Evolutionary conservation across 2,888 invertebrate species (phyloP).

Genomic region (Gonocerus acuteangulatus): DNA sequence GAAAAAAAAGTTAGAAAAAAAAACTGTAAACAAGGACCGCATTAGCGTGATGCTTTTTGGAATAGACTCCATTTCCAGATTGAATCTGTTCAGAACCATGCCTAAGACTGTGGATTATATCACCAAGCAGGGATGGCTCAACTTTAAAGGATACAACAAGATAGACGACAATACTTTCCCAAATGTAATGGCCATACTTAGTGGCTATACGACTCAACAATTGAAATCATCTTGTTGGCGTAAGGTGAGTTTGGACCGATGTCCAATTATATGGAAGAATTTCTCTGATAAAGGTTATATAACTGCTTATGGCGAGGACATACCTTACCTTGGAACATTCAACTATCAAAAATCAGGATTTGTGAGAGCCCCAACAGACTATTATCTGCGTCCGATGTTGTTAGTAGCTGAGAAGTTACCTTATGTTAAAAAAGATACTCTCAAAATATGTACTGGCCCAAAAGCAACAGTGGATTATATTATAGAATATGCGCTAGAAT

Average conservation of each 20-base stretch:
- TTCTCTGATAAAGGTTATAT: constrained; percentile 61
- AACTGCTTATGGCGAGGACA: constrained; percentile 75
- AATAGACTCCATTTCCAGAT: constrained; percentile 75
- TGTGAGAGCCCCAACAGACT: constrained; percentile 65
- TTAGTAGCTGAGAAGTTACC: constrained; percentile 54
- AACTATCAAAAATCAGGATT: constrained; percentile 69
- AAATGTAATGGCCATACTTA: constrained; percentile 74
- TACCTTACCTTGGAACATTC: constrained; percentile 62
- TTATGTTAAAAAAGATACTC: constrained; percentile 46
- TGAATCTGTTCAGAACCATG: constrained; percentile 69
- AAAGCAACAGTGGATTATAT: constrained; percentile 59
- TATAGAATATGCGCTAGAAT: constrained; percentile 60
- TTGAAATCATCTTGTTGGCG: constrained; percentile 35
- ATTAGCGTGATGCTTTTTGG: constrained; percentile 70
- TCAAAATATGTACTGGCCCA: constrained; percentile 55
- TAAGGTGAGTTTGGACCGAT: constrained; percentile 53
- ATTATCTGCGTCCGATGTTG: constrained; percentile 68
- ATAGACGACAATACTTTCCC: constrained; percentile 85
- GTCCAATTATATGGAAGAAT: constrained; percentile 69
- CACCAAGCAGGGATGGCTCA: constrained; percentile 59
- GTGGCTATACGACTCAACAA: constrained; percentile 51
- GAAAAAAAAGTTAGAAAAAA: constrained; percentile 44
- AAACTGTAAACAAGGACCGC: constrained; percentile 14
- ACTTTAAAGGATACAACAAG: constrained; percentile 67
- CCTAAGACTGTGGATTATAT: constrained; percentile 62